These are phyloP conservation scores for Phyllostomus discolor DNA, from an alignment of 2,113 vertebrate genomes.

Conservation along the genomic window DNA sequence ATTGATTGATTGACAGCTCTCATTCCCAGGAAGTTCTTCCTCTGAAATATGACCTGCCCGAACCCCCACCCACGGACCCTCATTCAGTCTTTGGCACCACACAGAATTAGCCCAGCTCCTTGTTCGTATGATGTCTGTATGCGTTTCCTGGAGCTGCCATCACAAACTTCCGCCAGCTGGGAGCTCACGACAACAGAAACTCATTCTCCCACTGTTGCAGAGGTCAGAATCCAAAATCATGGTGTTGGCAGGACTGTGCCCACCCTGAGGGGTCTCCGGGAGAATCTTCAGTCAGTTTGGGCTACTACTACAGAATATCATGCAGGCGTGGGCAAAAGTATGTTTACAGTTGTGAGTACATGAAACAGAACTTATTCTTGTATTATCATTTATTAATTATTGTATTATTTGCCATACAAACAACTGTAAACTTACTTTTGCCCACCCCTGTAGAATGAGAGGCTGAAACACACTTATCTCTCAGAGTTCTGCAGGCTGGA, in stretches of 20 bases:
- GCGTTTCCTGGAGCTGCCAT: not conserved
- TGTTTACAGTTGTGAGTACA: no score
- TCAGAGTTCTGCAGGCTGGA: not conserved
- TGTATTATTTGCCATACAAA: no score
- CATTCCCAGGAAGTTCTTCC: not conserved
- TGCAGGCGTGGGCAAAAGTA: no score
- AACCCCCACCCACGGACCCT: not conserved
- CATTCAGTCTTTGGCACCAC: not conserved
- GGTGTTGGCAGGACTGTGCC: fast-evolving
- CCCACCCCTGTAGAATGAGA: no score
- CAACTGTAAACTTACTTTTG: no score
- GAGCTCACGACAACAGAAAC: not conserved
- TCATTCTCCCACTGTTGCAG: no score
- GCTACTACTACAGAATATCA: not conserved
- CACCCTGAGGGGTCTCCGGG: fast-evolving
- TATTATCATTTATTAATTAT: no score
- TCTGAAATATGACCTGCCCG: fast-evolving
- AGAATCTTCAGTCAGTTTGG: not conserved
- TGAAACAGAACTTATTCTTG: no score
- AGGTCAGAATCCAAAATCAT: not conserved
- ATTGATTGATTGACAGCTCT: fast-evolving
- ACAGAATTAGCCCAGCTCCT: not conserved
- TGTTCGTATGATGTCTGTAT: not conserved
- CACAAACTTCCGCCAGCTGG: not conserved
- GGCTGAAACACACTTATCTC: not conserved